Evolutionary conservation across 1,140 invertebrate genomes (phyloP), one percentile per base, ranked within the genome.

Genomic region (Drosophila chauvacae): DNA sequence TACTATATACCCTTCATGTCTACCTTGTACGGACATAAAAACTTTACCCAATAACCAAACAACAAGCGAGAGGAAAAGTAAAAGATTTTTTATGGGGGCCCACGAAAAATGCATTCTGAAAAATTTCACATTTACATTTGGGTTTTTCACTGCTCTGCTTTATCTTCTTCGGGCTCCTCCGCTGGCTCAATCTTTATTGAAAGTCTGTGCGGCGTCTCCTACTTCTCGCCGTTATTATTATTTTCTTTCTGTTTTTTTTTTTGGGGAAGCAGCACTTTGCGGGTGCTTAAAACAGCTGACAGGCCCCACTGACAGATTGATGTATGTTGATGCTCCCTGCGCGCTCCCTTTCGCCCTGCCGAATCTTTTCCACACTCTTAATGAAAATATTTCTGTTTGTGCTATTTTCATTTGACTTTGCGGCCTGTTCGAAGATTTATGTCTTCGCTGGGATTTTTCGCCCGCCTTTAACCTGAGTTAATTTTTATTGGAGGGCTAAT

Each of bases 251-350:
- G 42, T 61, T 77, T 58, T 61, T 64, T 62, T 74, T 75, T 53
- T n/a, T n/a, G n/a, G 68, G 65, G 57, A 50, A 50, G 80, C 80
- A 90, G 77, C 85, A 90, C 85, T 88, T 88, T 88, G 85, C 76
- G 85, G 85, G 85, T 81, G 85, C 85, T 88, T 88, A 85, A 88
- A 88, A 81, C 85, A 88, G 85, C 85, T 88, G 85, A 88, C 85
- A 88, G 85, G 81, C 85, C 85, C 85, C 77, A 90, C 85, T 88
- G 85, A 88, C 85, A 88, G 85, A 88, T 88, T 88, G 85, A 88
- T 88, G 85, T 90, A 88, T 88, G 85, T 85, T 85, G 82, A 78
- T 87, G 79, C 75, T 86, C 55, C 69, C 65, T 53, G 55, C 63
- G 55, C 47, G 45, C 51, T 45, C 74, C 50, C 37, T 16, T 26